Evolutionary conservation across 2,797 vertebrate genomes (phyloP).

Genomic region (Rhinoraja longicauda): DNA sequence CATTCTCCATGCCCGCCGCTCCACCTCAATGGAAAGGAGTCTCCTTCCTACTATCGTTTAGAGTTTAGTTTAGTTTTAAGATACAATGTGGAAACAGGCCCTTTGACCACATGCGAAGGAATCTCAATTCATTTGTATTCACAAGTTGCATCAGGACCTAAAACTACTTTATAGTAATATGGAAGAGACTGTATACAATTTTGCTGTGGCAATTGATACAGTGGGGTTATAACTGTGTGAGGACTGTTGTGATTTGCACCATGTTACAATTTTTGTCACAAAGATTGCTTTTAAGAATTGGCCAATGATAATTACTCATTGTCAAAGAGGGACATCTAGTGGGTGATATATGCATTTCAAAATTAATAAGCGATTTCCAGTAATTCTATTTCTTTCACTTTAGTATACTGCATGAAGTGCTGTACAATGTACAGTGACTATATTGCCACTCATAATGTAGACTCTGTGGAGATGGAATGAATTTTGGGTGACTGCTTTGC

Average conservation of each 20-base stretch:
- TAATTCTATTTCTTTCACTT: too few species aligned
- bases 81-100: too few species aligned
- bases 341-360: constrained; percentile 45
- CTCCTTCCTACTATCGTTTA: neutral
- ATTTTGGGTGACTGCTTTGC: too few species aligned
- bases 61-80: too few species aligned
- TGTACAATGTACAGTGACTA: too few species aligned
- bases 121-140: too few species aligned
- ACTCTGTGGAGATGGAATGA: neutral
- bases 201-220: neutral
- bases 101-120: too few species aligned
- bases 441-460: too few species aligned
- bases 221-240: neutral
- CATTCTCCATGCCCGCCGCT: neutral
- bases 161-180: neutral
- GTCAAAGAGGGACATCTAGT: constrained; percentile 58
- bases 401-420: too few species aligned
- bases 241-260: neutral
- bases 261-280: neutral
- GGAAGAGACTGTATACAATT: neutral
- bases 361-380: neutral
- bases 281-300: neutral
- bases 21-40: neutral
- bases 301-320: constrained; percentile 4
- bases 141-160: too few species aligned